Percentiles rank a stretch among this genome's conserved stretches.
Evolutionary conservation across 2,888 invertebrate species (phyloP).

Genomic region (Dryococelus australis): DNA sequence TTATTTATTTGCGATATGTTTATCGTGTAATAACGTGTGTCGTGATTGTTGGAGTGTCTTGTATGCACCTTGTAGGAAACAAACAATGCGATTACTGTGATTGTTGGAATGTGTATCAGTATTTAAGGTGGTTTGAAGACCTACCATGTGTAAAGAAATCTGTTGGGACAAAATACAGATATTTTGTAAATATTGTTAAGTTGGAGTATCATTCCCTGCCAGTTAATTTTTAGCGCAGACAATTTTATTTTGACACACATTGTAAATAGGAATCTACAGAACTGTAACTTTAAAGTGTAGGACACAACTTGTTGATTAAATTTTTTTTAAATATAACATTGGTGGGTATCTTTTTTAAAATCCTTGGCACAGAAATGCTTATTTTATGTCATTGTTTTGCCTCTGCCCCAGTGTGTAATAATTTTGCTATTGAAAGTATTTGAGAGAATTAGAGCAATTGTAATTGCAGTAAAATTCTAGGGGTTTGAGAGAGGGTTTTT

Average conservation of each 20-base stretch:
- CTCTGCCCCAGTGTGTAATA: too few relatives aligned
- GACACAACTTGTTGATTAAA: background rate
- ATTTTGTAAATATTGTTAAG: slow-evolving; percentile 16
- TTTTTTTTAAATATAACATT: background rate
- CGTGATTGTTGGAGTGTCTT: background rate
- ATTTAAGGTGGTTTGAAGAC: background rate
- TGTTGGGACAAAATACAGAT: background rate
- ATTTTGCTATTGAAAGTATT: too few relatives aligned
- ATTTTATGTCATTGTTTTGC: too few relatives aligned
- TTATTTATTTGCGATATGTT: background rate
- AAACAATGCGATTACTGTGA: background rate
- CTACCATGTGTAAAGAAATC: background rate
- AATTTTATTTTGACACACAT: background rate
- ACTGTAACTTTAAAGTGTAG: background rate
- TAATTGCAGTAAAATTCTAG: too few relatives aligned
- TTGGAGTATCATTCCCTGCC: background rate
- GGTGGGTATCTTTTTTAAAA: background rate
- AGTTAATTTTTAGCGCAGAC: background rate
- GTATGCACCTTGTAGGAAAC: background rate
- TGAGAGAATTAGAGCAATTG: too few relatives aligned
- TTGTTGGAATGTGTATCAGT: background rate
- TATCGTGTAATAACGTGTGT: background rate
- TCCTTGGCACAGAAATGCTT: too few relatives aligned
- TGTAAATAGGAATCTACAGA: background rate
- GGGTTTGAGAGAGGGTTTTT: too few relatives aligned